Conservation (phyloP, 2,888 invertebrate genomes). For the Lithosia quadra region DNA sequence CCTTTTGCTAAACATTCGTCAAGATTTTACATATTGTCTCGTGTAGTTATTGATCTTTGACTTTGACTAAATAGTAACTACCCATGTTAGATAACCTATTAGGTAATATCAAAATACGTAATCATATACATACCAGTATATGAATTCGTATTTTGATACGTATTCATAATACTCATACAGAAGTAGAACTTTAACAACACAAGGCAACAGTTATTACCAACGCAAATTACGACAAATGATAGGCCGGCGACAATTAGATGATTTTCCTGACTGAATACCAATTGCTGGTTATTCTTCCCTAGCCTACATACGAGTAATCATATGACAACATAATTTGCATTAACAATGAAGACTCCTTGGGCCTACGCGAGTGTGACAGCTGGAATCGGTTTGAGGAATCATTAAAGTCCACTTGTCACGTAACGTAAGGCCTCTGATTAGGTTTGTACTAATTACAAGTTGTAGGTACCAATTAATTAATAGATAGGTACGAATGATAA, state of each 20-base stretch:
- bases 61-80: too few relatives aligned
- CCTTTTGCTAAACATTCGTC: too few relatives aligned
- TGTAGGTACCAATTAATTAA: neutral
- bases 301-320: constrained; percentile 50
- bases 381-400: neutral
- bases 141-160: too few relatives aligned
- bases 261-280: constrained; percentile 70
- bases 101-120: neutral
- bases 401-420: neutral
- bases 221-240: constrained; percentile 75
- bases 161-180: constrained; percentile 42
- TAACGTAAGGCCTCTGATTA: neutral
- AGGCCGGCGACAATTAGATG: constrained; percentile 73
- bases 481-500: neutral
- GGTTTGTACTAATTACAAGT: neutral
- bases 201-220: constrained; percentile 74
- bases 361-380: neutral
- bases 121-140: too few relatives aligned
- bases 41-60: too few relatives aligned
- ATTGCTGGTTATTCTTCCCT: constrained; percentile 60
- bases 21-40: too few relatives aligned
- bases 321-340: constrained; percentile 26
- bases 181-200: constrained; percentile 57
- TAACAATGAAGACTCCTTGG: neutral
- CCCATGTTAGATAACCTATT: neutral